phyloP scores from a whole-genome alignment of 35 echinoderm and acorn worm genomes.

The Lytechinus pictus region DNA sequence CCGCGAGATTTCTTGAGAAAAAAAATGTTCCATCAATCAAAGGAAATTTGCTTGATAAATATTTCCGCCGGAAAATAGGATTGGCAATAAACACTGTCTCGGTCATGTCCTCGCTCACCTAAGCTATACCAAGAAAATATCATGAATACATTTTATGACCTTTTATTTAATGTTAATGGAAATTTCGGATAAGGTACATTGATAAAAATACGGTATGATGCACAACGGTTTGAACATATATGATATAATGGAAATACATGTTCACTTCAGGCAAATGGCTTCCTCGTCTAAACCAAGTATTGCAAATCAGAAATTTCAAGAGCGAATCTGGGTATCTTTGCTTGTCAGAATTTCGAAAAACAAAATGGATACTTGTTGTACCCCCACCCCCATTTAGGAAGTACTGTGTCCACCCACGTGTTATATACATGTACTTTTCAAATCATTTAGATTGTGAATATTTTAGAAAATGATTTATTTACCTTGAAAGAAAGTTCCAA shows the following conservation, averaged over 20 bases:
- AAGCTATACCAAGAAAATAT: not conserved
- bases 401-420: no score
- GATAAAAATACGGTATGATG: not conserved
- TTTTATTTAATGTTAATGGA: not conserved
- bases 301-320: no score
- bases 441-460: no score
- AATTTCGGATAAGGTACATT: not conserved
- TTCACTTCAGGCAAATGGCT: no score
- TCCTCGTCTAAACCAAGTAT: no score
- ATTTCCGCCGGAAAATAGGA: not conserved
- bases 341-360: no score
- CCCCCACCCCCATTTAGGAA: no score
- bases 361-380: no score
- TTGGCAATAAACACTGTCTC: not conserved
- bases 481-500: slow-evolving; percentile 91
- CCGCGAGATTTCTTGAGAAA: not conserved
- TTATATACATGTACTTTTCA: no score
- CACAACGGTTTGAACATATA: not conserved
- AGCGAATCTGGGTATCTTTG: no score
- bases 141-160: not conserved
- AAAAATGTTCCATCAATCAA: not conserved
- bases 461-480: not conserved
- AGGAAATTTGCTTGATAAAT: slow-evolving; percentile 5
- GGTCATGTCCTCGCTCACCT: not conserved
- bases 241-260: no score